Evolutionary conservation across 2,888 invertebrate species (phyloP).

Genomic region (Calameuta filiformis): DNA sequence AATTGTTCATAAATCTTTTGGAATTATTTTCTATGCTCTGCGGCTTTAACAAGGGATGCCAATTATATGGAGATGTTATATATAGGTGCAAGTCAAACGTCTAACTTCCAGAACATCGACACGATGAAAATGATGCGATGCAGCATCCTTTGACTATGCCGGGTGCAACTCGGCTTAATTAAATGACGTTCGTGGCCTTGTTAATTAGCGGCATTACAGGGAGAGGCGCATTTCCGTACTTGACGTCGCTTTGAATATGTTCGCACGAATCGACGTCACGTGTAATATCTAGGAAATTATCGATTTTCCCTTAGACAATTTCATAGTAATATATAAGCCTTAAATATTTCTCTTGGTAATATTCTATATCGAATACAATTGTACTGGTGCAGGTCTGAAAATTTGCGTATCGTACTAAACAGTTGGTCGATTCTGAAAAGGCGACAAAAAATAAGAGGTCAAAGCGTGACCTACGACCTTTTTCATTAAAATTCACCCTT

Average conservation of each 20-base stretch:
- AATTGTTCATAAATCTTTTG: too few species aligned
- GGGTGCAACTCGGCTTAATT: slow-evolving; percentile 17
- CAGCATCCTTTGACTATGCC: background rate
- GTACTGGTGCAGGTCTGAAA: background rate
- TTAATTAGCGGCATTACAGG: slow-evolving; percentile 27
- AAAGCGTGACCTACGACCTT: background rate
- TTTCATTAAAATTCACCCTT: background rate
- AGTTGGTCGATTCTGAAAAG: background rate
- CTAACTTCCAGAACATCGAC: background rate
- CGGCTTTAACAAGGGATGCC: background rate
- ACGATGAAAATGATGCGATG: background rate
- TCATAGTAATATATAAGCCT: background rate
- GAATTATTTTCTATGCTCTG: background rate
- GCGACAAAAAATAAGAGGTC: background rate
- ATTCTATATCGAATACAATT: background rate
- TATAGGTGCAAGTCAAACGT: background rate
- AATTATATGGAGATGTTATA: background rate
- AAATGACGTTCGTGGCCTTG: slow-evolving; percentile 23
- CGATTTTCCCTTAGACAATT: background rate
- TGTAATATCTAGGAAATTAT: background rate
- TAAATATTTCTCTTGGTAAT: background rate
- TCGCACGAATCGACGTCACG: background rate
- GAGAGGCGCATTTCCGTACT: slow-evolving; percentile 1
- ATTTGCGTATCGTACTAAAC: background rate
- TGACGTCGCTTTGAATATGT: slow-evolving; percentile 12